Percentiles rank a stretch among this genome's conserved stretches.
These are phyloP conservation scores for Loripinus fragilis DNA, from an alignment of 2,888 invertebrate species.

Conservation along the genomic window DNA sequence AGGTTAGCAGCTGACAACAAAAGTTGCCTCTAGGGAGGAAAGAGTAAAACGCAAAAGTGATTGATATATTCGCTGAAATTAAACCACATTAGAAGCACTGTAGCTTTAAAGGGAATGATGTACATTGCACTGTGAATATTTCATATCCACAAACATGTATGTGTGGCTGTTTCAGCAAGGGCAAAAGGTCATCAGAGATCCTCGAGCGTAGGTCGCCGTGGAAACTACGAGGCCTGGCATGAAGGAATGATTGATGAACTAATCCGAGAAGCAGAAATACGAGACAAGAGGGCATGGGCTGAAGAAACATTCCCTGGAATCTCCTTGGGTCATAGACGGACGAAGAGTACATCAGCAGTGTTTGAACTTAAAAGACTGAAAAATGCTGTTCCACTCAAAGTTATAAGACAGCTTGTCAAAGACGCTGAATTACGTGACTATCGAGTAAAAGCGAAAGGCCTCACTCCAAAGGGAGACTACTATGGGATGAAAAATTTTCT, in stretches of 20 bases:
- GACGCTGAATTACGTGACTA: conserved; percentile 55
- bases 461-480: conserved; percentile 59
- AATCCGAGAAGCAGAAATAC: conserved; percentile 42
- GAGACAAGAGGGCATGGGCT: conserved; percentile 52
- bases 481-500: conserved; percentile 57
- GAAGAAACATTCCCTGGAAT: conserved; percentile 50
- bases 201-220: not conserved
- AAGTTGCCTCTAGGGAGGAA: no score
- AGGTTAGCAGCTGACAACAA: no score
- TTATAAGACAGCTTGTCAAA: conserved; percentile 46
- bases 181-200: not conserved
- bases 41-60: no score
- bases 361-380: conserved; percentile 47
- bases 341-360: conserved; percentile 36
- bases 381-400: conserved; percentile 42
- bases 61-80: not conserved
- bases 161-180: conserved; percentile 5
- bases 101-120: not conserved
- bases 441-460: conserved; percentile 46
- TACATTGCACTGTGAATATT: not conserved
- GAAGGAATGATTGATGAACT: conserved; percentile 45
- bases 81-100: conserved; percentile 12
- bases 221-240: conserved; percentile 45
- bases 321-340: conserved; percentile 31
- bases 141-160: not conserved